Evolutionary conservation across 2,113 vertebrate species (phyloP).

Genomic region (Butastur rufipennis): DNA sequence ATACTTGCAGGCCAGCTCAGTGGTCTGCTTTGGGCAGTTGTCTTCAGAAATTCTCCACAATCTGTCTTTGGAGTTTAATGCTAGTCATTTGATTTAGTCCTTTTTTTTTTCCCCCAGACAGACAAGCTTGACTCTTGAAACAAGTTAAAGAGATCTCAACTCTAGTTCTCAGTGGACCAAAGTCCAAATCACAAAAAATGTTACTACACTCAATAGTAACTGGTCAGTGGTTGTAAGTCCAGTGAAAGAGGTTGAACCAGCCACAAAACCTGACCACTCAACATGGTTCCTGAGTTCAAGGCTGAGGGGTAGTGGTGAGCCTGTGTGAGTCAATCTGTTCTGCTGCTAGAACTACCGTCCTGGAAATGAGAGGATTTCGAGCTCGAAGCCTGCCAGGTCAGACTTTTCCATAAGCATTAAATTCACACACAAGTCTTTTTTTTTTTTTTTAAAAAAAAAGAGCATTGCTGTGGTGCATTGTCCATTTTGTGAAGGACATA

Average conservation of each 20-base stretch:
- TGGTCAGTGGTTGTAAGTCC: not conserved
- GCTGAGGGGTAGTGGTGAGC: not conserved
- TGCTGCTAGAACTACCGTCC: not conserved
- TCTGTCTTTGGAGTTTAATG: not conserved
- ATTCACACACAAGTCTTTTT: not conserved
- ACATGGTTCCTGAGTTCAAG: not conserved
- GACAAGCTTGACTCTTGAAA: not conserved
- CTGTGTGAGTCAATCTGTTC: not conserved
- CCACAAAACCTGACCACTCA: not conserved
- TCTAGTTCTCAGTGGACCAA: not conserved
- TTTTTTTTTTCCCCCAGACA: not conserved
- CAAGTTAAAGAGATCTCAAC: not conserved
- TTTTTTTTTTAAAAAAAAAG: not conserved
- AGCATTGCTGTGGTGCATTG: not conserved
- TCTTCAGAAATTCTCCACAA: not conserved
- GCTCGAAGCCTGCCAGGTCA: not conserved
- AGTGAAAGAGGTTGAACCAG: not conserved
- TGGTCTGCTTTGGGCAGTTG: not conserved
- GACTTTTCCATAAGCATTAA: not conserved
- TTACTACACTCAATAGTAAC: not conserved
- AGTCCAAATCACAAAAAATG: fast-evolving
- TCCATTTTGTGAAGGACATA: not conserved
- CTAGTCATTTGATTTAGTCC: not conserved
- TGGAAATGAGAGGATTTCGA: not conserved
- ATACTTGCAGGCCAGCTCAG: not conserved